Base-by-base conservation (phyloP, 1,140 invertebrate species). In the Solen grandis region DNA sequence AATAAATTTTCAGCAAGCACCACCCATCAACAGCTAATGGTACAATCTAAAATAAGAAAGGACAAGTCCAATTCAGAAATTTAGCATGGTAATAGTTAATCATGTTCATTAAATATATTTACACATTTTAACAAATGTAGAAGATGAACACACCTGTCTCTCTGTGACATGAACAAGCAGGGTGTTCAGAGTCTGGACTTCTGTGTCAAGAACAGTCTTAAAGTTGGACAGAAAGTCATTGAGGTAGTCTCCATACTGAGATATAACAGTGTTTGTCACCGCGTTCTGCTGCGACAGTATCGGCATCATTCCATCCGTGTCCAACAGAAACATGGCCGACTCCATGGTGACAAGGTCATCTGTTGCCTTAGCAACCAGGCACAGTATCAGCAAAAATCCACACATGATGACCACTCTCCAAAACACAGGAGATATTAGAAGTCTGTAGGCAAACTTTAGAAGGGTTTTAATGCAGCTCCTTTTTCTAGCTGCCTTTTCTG, bases 281-380 rank as follows among this genome's bases (percentile, higher is more conserved):
- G 79, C 76, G 27, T 81, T 84, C 73, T 89, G 88, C 38, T 84
- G 74, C 35, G 86, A 81, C 36, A 90, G 70, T 38, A 88, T 85
- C 31, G 85, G 80, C 22, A 86, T 57, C 19, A 87, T 84, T 1
- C 84, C 86, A 52, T 87, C 86, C 10, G 85, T 86, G 29, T 88
- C 88, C 36, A 88, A 83, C 41, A 88, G 76, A 50, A 85, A 85
- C 41, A 81, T 81, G 33, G 87, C 82, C 33, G 85, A 86, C 41
- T 86, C 86, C 41, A 82, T 41, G 27, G 83, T 86, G 41, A 90
- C 84, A 72, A 88, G 84, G 77, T 86, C 82, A 65, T 87, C 76
- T 1, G 84, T 85, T 69, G 84, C 82, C 81, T 87, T 88, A 19
- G 84, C 78, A 70, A 90, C 41, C n/a, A 86, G 33, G 65, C 84